phyloP scores from a whole-genome alignment of 2,113 vertebrate genomes.

The Dromiciops gliroides region DNA sequence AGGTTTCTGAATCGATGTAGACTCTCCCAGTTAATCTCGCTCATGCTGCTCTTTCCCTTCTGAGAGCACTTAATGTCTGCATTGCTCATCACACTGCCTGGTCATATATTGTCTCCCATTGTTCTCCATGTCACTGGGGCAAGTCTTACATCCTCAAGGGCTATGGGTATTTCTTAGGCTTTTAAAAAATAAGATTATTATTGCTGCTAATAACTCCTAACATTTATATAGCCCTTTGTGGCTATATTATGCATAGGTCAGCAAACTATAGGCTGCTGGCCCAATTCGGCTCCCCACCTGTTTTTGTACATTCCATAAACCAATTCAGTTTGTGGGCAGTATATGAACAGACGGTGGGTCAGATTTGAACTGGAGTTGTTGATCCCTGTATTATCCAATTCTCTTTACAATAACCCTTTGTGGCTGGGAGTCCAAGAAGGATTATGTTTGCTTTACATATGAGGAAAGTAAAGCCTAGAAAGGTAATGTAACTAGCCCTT shows the following conservation, averaged over 20 bases:
- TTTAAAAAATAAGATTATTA: neutral
- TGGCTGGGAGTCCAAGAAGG: neutral
- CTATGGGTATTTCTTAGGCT: neutral
- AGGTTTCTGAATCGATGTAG: constrained; percentile 17
- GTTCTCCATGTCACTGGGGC: neutral
- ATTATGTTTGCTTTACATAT: neutral
- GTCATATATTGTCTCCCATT: neutral
- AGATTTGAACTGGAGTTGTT: neutral
- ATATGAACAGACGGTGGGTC: neutral
- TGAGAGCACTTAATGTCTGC: neutral
- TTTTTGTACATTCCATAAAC: neutral
- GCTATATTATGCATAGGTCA: neutral
- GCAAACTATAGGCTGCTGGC: neutral
- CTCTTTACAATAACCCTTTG: neutral
- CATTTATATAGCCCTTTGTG: neutral
- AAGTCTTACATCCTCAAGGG: neutral
- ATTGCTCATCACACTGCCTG: neutral
- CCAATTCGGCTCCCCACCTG: neutral
- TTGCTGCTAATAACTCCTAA: neutral
- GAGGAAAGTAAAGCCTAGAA: neutral
- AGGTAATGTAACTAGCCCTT: neutral
- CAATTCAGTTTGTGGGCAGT: neutral
- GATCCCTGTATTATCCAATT: neutral
- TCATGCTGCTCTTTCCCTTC: neutral
- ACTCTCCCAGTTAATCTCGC: neutral